A percentile compares a stretch with the other conserved stretches of the same genome.
Evolutionary conservation across 2,888 invertebrate genomes (phyloP).

Genomic region (Pterostichus madidus): DNA sequence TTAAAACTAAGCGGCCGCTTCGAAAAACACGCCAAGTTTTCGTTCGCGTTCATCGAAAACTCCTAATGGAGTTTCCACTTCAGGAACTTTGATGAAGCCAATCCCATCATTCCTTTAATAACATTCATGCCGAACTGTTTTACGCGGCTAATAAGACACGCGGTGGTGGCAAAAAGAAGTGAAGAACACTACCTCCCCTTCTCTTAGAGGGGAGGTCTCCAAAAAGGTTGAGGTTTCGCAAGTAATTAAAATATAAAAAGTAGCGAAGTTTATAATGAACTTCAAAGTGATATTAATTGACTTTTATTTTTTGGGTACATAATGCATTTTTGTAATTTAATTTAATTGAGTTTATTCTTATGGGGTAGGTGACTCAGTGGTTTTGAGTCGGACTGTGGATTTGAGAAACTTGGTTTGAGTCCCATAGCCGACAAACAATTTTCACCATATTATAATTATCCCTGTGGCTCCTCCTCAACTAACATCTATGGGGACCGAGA

Average conservation of each 20-base stretch:
- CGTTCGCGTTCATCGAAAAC: slow-evolving; percentile 9
- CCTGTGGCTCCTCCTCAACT: too few species aligned
- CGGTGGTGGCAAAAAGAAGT: background rate
- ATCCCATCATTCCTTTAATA: slow-evolving; percentile 46
- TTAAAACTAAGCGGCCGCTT: slow-evolving; percentile 16
- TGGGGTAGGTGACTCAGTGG: too few species aligned
- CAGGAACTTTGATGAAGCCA: slow-evolving; percentile 43
- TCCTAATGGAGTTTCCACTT: slow-evolving; percentile 33
- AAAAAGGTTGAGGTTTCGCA: background rate
- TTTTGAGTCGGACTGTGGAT: too few species aligned
- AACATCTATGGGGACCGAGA: too few species aligned
- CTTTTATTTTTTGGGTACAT: too few species aligned
- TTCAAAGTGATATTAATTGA: slow-evolving; percentile 14
- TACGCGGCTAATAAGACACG: slow-evolving; percentile 16
- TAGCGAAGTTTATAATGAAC: background rate
- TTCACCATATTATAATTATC: too few species aligned
- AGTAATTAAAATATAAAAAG: background rate
- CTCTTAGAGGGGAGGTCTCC: too few species aligned
- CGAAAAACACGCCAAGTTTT: slow-evolving; percentile 31
- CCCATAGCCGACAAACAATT: too few species aligned
- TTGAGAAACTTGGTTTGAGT: too few species aligned
- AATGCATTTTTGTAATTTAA: too few species aligned
- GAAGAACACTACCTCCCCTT: background rate
- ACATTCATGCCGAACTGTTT: slow-evolving; percentile 42
- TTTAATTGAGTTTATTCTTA: too few species aligned